Evolutionary conservation across 2,113 vertebrate genomes (phyloP), one percentile per base, ranked within the genome.

Genomic region (Hyperopisus bebe): DNA sequence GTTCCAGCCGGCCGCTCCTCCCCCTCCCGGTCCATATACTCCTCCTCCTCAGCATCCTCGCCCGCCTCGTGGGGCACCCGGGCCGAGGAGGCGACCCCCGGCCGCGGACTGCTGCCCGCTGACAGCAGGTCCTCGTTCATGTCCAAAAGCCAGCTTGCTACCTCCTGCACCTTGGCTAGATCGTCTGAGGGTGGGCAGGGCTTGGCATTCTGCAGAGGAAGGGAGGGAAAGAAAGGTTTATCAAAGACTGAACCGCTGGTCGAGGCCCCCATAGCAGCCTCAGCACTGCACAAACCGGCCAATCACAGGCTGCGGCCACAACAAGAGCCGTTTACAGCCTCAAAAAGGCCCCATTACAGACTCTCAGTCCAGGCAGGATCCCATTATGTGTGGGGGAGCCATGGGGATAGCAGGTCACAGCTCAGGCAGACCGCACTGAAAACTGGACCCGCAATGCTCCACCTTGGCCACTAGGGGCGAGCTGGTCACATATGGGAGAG

Each of bases 121-220:
- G 98, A 99, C 96, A 99, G 98, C 97, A 99, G 97, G 97, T 99
- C 98, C 96, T 98, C 97, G 98, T 99, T 99, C 98, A 99, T 99
- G 98, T 99, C 98, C 98, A 99, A 99, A 98, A 99, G 98, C 98
- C 98, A 99, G 98, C 98, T 99, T 99, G 98, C 98, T 97, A 99
- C 98, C 97, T 99, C 98, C 97, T 99, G 98, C 93, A 99, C 98
- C 97, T 98, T 99, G 95, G 96, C 98, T 98, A 99, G 97, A 97
- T 98, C 98, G 96, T 98, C 97, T 96, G 98, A 99, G 94, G 98
- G 98, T 93, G 97, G 96, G 97, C 98, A 98, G 93, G 96, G 93
- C 96, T 99, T 99, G 97, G 97, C 97, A 99, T 99, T 98, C 98
- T 99, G 95, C 46, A 92, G 7, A 17, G 47, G 17, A 5, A 77